These are phyloP conservation scores for Apostichopus leukothele DNA, from an alignment of 53 echinoderm and acorn worm genomes.

Conservation along the genomic window DNA sequence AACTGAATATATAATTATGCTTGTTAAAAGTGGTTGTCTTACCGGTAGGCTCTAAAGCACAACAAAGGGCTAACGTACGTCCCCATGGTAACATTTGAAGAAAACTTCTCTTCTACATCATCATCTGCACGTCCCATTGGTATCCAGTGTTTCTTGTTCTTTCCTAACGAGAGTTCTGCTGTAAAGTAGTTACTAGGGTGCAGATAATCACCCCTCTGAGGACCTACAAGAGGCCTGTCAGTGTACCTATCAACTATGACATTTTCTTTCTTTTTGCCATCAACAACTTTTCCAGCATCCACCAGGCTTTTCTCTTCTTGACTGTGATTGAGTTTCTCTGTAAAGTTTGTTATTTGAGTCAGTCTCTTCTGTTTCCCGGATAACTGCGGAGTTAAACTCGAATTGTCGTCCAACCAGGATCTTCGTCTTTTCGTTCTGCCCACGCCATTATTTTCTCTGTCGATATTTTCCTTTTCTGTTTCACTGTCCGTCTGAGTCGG, in stretches of 20 bases:
- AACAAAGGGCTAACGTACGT: conserved; percentile 75
- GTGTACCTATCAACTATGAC: background rate
- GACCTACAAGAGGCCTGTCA: background rate
- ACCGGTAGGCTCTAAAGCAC: conserved; percentile 84
- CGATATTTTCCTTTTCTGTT: conserved; percentile 17
- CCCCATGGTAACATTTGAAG: background rate
- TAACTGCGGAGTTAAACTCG: conserved; percentile 80
- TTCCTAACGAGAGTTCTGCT: background rate
- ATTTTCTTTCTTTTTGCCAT: background rate
- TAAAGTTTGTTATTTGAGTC: background rate
- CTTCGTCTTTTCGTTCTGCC: conserved; percentile 52
- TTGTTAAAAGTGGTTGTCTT: conserved; percentile 8
- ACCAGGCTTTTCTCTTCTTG: background rate
- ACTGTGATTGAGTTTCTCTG: background rate
- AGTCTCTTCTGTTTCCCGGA: background rate
- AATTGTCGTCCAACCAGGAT: conserved; percentile 85
- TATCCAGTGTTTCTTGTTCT: conserved; percentile 39
- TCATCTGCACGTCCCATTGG: conserved; percentile 11
- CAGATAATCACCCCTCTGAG: conserved; percentile 15
- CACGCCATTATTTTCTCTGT: conserved; percentile 27
- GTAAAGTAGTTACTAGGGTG: conserved; percentile 35
- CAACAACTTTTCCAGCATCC: background rate
- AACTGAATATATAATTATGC: no score
- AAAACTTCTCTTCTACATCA: background rate
- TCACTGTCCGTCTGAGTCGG: conserved; percentile 59